Evolutionary conservation across 1,140 invertebrate genomes (phyloP).

Genomic region (Listronotus oregonensis): DNA sequence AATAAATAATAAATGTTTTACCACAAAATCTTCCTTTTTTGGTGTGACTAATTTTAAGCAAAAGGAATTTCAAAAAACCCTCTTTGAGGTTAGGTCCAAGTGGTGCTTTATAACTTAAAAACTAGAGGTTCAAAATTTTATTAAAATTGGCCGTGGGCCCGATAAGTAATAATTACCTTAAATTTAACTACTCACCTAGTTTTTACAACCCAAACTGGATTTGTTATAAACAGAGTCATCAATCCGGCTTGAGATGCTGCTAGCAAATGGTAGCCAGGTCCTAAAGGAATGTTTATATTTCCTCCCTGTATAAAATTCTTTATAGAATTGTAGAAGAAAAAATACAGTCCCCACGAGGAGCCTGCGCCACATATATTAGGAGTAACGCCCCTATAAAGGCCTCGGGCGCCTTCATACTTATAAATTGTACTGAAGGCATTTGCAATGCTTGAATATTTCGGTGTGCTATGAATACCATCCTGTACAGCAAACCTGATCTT

Average conservation of each 20-base stretch:
- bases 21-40: no score
- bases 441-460: slow-evolving; percentile 84
- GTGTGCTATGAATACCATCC: slow-evolving; percentile 80
- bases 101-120: no score
- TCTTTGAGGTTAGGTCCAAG: no score
- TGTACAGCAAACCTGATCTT: slow-evolving; percentile 98
- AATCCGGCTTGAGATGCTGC: slow-evolving; percentile 91
- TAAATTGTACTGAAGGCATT: slow-evolving; percentile 87
- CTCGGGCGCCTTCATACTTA: slow-evolving; percentile 82
- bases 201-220: slow-evolving; percentile 98
- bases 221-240: slow-evolving; percentile 88
- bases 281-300: slow-evolving; percentile 75
- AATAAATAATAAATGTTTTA: no score
- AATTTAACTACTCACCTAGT: slow-evolving; percentile 76
- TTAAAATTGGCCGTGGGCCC: no score
- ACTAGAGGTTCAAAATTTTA: no score
- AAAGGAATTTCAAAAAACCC: no score
- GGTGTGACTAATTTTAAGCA: no score
- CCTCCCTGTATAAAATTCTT: slow-evolving; percentile 87
- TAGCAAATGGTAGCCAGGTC: slow-evolving; percentile 84
- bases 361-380: slow-evolving; percentile 97
- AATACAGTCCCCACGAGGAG: slow-evolving; percentile 97
- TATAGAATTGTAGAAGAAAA: slow-evolving; percentile 93
- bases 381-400: slow-evolving; percentile 91
- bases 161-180: no score